Percentiles rank a stretch among this genome's conserved stretches.
These are phyloP conservation scores for Drosophila engyochracea DNA, from an alignment of 2,888 invertebrate species.

Conservation along the genomic window DNA sequence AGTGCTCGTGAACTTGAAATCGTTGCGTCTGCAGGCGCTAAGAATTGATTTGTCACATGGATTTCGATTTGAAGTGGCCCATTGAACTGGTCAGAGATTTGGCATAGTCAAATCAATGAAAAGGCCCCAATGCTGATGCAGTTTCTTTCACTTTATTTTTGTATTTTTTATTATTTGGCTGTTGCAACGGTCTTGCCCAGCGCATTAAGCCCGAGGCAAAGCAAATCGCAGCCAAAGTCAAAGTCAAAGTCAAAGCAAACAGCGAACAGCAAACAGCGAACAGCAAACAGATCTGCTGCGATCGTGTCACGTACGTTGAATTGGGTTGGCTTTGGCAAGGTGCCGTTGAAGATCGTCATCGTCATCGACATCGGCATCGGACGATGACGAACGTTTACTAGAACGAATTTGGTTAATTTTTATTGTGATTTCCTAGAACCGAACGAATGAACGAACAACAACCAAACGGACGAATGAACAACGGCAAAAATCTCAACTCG, in stretches of 20 bases:
- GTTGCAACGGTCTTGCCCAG: constrained; percentile 58
- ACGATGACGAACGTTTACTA: constrained; percentile 75
- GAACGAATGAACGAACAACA: constrained; percentile 39
- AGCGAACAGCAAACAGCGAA: constrained; percentile 50
- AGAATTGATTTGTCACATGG: constrained; percentile 84
- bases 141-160: constrained; percentile 2
- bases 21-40: constrained; percentile 57
- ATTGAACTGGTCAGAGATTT: constrained; percentile 64
- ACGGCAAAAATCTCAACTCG: constrained; percentile 15
- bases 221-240: constrained; percentile 44
- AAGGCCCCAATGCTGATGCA: constrained; percentile 35
- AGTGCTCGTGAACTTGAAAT: constrained; percentile 6
- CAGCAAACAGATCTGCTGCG: constrained; percentile 65
- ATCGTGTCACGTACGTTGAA: constrained; percentile 78
- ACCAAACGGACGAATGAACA: constrained; percentile 6
- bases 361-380: constrained; percentile 34
- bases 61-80: constrained; percentile 68
- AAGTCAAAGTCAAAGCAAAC: constrained; percentile 15
- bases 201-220: constrained; percentile 55
- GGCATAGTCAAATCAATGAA: constrained; percentile 80
- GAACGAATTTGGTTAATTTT: constrained; percentile 80
- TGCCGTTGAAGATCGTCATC: constrained; percentile 54
- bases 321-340: constrained; percentile 58
- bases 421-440: constrained; percentile 82
- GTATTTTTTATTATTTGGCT: constrained; percentile 5